A percentile compares a stretch with the other conserved stretches of the same genome.
phyloP scores from a whole-genome alignment of 2,888 invertebrate species.

The Hirtodrosophila cameraria region DNA sequence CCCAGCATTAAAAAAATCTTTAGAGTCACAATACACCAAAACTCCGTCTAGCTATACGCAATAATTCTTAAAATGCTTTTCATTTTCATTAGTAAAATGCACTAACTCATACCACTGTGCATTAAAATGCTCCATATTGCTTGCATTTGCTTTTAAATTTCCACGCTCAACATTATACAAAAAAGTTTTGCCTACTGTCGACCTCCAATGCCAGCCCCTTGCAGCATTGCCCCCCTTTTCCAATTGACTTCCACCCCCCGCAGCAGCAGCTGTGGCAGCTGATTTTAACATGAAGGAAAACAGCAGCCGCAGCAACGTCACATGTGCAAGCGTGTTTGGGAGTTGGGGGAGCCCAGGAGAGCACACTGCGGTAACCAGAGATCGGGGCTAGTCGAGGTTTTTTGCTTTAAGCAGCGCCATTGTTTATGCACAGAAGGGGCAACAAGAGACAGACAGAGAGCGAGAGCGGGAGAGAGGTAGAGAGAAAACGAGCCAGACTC shows the following conservation, averaged over 20 bases:
- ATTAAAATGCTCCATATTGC: slow-evolving; percentile 63
- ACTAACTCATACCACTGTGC: slow-evolving; percentile 53
- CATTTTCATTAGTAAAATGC: slow-evolving; percentile 15
- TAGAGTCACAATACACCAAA: too few relatives aligned
- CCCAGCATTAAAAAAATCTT: too few relatives aligned
- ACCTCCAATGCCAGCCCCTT: slow-evolving; percentile 12
- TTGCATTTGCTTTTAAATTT: slow-evolving; percentile 66
- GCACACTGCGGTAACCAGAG: slow-evolving; percentile 4
- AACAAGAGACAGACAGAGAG: not conserved
- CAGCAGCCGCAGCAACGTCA: slow-evolving; percentile 43
- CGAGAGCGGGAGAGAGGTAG: not conserved
- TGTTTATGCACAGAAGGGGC: slow-evolving; percentile 43
- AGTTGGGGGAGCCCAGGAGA: slow-evolving; percentile 13
- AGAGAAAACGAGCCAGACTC: slow-evolving; percentile 52
- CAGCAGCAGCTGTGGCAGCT: slow-evolving; percentile 17
- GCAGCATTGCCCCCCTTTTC: not conserved
- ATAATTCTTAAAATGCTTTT: slow-evolving; percentile 4
- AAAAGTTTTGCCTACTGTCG: slow-evolving; percentile 61
- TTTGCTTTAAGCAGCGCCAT: slow-evolving; percentile 63
- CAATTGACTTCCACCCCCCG: not conserved
- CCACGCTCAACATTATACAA: slow-evolving; percentile 38
- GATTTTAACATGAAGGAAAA: slow-evolving; percentile 67
- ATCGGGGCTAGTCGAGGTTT: slow-evolving; percentile 42
- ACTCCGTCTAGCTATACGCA: too few relatives aligned
- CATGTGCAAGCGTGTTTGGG: slow-evolving; percentile 49